Conservation (phyloP, 2,888 invertebrate species). For the Hedya salicella region DNA sequence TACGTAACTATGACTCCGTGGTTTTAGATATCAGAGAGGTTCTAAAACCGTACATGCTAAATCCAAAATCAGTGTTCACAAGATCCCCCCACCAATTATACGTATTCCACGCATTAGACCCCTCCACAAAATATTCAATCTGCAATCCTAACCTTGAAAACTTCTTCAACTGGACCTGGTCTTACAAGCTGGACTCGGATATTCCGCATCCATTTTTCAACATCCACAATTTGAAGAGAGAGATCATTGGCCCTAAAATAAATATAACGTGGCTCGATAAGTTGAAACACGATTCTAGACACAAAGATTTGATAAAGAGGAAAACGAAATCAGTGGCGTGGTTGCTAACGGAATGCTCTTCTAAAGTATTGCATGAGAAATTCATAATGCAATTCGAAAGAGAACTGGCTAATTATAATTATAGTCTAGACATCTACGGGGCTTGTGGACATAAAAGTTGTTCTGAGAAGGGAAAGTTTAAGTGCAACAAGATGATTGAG, state of each 20-base stretch:
- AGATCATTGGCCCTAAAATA: slow-evolving; percentile 62
- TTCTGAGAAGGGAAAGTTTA: slow-evolving; percentile 53
- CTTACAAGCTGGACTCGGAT: slow-evolving; percentile 72
- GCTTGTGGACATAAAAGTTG: slow-evolving; percentile 67
- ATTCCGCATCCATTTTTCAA: slow-evolving; percentile 68
- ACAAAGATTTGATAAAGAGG: slow-evolving; percentile 49
- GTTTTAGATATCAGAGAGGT: slow-evolving; percentile 65
- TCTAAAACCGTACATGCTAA: slow-evolving; percentile 51
- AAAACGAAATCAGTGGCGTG: slow-evolving; percentile 71
- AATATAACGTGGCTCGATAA: slow-evolving; percentile 60
- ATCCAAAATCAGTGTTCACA: slow-evolving; percentile 56
- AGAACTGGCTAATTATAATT: slow-evolving; percentile 67
- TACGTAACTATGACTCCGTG: slow-evolving; percentile 68
- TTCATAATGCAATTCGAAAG: slow-evolving; percentile 60
- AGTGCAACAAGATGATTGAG: slow-evolving; percentile 67
- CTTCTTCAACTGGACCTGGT: slow-evolving; percentile 80
- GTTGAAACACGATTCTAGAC: slow-evolving; percentile 56
- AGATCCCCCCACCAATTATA: slow-evolving; percentile 66
- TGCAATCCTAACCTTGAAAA: slow-evolving; percentile 65
- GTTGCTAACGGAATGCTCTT: slow-evolving; percentile 64
- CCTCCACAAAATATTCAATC: slow-evolving; percentile 63
- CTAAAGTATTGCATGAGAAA: slow-evolving; percentile 60
- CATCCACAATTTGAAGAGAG: slow-evolving; percentile 57
- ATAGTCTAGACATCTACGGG: slow-evolving; percentile 66
- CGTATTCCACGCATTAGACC: slow-evolving; percentile 68